Conservation (phyloP, 2,113 vertebrate genomes). For the Lycaon pictus region DNA sequence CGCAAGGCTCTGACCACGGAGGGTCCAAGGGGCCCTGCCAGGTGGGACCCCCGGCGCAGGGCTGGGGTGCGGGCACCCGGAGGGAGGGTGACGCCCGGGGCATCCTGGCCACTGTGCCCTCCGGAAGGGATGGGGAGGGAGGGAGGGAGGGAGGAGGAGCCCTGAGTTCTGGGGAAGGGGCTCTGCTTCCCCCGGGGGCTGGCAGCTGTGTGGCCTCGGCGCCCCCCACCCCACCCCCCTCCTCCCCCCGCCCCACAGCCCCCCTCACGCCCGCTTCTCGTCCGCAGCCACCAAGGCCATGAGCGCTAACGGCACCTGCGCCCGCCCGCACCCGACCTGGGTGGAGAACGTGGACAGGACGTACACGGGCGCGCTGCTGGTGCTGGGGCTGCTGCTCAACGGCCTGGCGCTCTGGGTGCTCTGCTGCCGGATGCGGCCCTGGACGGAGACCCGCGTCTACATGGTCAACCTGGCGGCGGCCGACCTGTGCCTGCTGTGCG, state of each 20-base stretch:
- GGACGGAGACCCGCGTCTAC: constrained; percentile 89
- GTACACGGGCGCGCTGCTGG: constrained; percentile 18
- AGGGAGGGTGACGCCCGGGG: too few relatives aligned
- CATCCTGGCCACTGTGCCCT: too few relatives aligned
- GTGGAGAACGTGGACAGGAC: too few relatives aligned
- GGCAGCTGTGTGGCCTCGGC: not conserved
- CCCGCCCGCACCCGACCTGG: too few relatives aligned
- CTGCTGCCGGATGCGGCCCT: constrained; percentile 83
- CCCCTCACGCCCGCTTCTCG: not conserved
- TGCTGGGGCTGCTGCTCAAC: constrained; percentile 86
- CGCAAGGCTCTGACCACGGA: not conserved
- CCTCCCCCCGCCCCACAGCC: rapidly evolving
- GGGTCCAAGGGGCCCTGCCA: not conserved
- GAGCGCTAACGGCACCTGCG: not conserved
- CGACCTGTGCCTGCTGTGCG: constrained; percentile 86
- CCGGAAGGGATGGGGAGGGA: too few relatives aligned
- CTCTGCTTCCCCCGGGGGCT: too few relatives aligned
- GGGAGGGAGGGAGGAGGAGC: too few relatives aligned
- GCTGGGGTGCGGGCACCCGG: rapidly evolving
- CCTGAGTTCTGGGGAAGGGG: too few relatives aligned
- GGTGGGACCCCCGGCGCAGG: not conserved
- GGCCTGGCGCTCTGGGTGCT: constrained; percentile 86
- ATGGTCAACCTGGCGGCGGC: constrained; percentile 87
- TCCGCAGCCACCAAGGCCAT: constrained; percentile 23
- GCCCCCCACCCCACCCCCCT: not conserved